These are phyloP conservation scores for Taenaris catops DNA, from an alignment of 2,888 invertebrate species.

Conservation along the genomic window DNA sequence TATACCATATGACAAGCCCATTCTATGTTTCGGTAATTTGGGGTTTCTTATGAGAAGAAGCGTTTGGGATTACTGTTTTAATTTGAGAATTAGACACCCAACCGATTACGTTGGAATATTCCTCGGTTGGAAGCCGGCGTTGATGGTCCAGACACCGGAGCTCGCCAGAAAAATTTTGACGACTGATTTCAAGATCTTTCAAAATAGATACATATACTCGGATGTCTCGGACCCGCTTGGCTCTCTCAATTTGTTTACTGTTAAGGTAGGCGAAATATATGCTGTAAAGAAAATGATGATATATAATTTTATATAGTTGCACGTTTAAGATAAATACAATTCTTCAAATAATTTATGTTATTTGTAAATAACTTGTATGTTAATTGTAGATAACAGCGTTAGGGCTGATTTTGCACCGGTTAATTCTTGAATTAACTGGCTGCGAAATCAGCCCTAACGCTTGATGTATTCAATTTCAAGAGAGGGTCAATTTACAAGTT, in stretches of 20 bases:
- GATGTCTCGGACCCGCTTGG: conserved; percentile 49
- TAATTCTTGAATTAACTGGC: too few species aligned
- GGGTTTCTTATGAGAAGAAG: conserved; percentile 49
- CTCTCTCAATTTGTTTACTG: conserved; percentile 50
- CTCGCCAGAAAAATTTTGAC: conserved; percentile 44
- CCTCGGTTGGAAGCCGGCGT: conserved; percentile 43
- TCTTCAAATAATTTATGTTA: too few species aligned
- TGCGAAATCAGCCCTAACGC: too few species aligned
- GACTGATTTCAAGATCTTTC: conserved; percentile 47
- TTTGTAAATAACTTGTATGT: too few species aligned
- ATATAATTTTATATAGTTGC: too few species aligned
- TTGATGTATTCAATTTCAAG: too few species aligned
- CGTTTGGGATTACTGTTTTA: conserved; percentile 40
- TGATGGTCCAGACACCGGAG: conserved; percentile 50
- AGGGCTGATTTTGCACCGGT: too few species aligned
- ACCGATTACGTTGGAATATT: conserved; percentile 49
- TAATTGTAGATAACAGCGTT: too few species aligned
- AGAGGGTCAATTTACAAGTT: too few species aligned
- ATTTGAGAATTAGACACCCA: conserved; percentile 36
- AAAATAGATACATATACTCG: conserved; percentile 42
- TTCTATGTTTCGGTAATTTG: conserved; percentile 46
- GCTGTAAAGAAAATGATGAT: too few species aligned
- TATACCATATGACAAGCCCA: conserved; percentile 44
- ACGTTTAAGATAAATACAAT: too few species aligned
- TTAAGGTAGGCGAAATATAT: conserved; percentile 38